phyloP scores from a whole-genome alignment of 2,888 invertebrate genomes.

The Microctonus brassicae region DNA sequence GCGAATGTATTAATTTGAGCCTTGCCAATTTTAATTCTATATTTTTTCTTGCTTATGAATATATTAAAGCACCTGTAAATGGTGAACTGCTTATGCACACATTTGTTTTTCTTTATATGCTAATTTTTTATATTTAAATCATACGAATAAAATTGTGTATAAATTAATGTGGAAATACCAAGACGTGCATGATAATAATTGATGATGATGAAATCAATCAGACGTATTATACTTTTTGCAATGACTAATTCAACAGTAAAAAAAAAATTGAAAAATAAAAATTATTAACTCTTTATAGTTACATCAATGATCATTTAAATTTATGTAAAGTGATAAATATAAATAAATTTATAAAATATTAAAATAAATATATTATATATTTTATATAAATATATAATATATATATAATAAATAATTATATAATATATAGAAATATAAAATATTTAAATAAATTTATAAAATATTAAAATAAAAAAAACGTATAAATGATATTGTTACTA shows the following conservation, averaged over 20 bases:
- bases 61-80: not conserved
- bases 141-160: not conserved
- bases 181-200: not conserved
- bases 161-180: not conserved
- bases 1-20: not conserved
- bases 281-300: not conserved
- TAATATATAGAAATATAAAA: too few relatives aligned
- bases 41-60: not conserved
- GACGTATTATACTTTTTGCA: not conserved
- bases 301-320: not conserved
- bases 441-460: too few relatives aligned
- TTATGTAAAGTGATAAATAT: not conserved
- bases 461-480: too few relatives aligned
- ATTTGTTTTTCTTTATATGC: not conserved
- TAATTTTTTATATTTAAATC: not conserved
- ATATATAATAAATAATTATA: too few relatives aligned
- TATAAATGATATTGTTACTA: too few relatives aligned
- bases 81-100: not conserved
- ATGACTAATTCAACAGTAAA: not conserved
- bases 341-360: too few relatives aligned
- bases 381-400: too few relatives aligned
- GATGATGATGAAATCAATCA: not conserved
- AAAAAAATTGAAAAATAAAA: not conserved
- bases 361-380: too few relatives aligned
- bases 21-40: not conserved